Base-by-base conservation (phyloP, 2,797 vertebrate species). In the Ataeniobius toweri region DNA sequence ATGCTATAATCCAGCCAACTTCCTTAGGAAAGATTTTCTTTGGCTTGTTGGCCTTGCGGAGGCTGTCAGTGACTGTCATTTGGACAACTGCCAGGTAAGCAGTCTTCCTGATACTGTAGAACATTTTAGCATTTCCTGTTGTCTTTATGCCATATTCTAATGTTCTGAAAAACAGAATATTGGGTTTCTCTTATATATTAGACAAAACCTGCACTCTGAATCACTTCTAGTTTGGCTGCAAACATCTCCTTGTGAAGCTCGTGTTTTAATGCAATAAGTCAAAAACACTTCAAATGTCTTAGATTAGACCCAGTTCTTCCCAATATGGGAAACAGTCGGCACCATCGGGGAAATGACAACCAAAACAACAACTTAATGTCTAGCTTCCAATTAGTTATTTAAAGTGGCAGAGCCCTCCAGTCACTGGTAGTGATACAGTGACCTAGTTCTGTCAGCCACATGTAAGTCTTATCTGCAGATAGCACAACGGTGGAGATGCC, bases 371-470 rank as follows among this genome's bases (percentile, higher is more conserved):
- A 48, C 10, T 61, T 53, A 24, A 76, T 72, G 56, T 22, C 41
- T 70, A 13, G 39, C 77, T 70, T 80, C 74, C 39, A 2, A 5
- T n/a, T 24, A 44, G 75, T 76, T 83, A 56, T 55, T 83, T 3
- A 76, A 39, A 53, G 63, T 5, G 0, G 79, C 80, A 76, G 12
- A 67, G 74, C 70, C 73, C 71, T 71, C 61, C 22, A 51, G 79
- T 91, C 78, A 86, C 26, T 55, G 67, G 39, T 78, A 76, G 80
- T 81, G 88, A 89, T 91, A 88, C 79, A 85, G 84, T 91, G 92
- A 88, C 92, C 92, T 72, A 87, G 81, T 88, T 92, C 86, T 89
- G 87, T 90, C 90, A 87, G 68, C 81, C 61, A 75, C 0, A 75
- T 67, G 81, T 71, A 71, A 59, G 26, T 7, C 72, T 81, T 78